Conservation (phyloP, 2,797 vertebrate genomes). For the Gastrophryne carolinensis region DNA sequence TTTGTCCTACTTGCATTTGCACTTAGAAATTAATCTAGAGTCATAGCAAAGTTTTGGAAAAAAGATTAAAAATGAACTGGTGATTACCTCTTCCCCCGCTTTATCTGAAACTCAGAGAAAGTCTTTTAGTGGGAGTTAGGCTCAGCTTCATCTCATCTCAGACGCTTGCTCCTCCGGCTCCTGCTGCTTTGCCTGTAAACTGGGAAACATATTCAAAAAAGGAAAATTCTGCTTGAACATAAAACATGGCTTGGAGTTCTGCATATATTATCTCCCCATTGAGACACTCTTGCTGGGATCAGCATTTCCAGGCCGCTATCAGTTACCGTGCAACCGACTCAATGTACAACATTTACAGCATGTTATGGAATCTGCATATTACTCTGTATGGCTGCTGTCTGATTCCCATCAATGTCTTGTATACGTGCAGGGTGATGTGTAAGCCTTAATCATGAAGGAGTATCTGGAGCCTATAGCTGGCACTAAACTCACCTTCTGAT, state of each 20-base stretch:
- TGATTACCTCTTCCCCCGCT: too few relatives aligned
- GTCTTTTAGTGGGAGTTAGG: too few relatives aligned
- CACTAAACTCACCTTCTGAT: too few relatives aligned
- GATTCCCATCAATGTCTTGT: not conserved
- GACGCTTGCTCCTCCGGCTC: too few relatives aligned
- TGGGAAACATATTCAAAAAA: too few relatives aligned
- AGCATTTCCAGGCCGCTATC: constrained; percentile 15
- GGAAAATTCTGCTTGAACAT: not conserved
- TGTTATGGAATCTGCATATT: not conserved
- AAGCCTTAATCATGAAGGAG: not conserved
- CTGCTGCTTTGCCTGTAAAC: too few relatives aligned
- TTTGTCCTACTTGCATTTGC: too few relatives aligned
- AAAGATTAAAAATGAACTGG: too few relatives aligned
- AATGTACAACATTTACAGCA: not conserved
- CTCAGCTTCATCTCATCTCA: too few relatives aligned
- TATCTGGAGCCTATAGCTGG: not conserved
- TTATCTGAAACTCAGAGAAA: too few relatives aligned
- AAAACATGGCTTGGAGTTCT: not conserved
- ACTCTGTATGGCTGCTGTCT: not conserved
- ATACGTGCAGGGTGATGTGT: not conserved
- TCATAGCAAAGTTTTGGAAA: too few relatives aligned
- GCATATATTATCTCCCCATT: not conserved
- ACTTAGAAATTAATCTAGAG: too few relatives aligned
- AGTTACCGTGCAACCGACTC: not conserved
- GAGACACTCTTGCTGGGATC: not conserved